phyloP scores from a whole-genome alignment of 2,888 invertebrate species.

The Chorisops tibialis region DNA sequence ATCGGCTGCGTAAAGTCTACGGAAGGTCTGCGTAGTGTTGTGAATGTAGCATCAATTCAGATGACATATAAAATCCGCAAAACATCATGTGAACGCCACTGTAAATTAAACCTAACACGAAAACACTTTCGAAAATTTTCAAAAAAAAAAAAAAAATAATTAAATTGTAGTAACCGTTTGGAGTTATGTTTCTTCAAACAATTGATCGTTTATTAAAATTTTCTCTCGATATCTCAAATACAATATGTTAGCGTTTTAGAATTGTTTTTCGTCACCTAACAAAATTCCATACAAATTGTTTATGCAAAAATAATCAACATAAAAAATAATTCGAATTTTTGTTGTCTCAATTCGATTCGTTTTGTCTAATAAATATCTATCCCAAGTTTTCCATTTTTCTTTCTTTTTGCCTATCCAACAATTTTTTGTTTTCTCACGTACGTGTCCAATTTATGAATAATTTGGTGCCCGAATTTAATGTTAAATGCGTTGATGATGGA shows the following conservation, averaged over 20 bases:
- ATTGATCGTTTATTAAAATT: slow-evolving; percentile 7
- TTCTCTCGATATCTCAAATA: slow-evolving; percentile 25
- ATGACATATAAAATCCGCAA: too few species aligned
- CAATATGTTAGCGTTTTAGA: slow-evolving; percentile 29
- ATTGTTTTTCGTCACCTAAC: slow-evolving; percentile 27
- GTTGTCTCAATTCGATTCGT: slow-evolving; percentile 17
- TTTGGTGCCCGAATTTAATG: background rate
- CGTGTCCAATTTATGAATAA: too few species aligned
- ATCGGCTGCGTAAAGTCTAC: too few species aligned
- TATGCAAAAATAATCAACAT: slow-evolving; percentile 26
- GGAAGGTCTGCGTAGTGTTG: too few species aligned
- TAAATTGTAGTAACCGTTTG: background rate
- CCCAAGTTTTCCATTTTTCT: background rate
- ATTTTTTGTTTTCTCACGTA: background rate
- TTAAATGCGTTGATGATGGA: background rate
- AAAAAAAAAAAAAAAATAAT: too few species aligned
- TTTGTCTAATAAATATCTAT: slow-evolving; percentile 11
- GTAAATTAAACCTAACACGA: too few species aligned
- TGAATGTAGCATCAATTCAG: too few species aligned
- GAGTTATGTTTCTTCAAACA: slow-evolving; percentile 6
- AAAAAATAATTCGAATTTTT: slow-evolving; percentile 25
- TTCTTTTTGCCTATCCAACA: background rate
- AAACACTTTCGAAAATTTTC: too few species aligned
- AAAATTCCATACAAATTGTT: slow-evolving; percentile 30
- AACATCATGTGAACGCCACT: too few species aligned